These are phyloP conservation scores for Anhinga anhinga DNA, from an alignment of 2,113 vertebrate species.

Conservation along the genomic window DNA sequence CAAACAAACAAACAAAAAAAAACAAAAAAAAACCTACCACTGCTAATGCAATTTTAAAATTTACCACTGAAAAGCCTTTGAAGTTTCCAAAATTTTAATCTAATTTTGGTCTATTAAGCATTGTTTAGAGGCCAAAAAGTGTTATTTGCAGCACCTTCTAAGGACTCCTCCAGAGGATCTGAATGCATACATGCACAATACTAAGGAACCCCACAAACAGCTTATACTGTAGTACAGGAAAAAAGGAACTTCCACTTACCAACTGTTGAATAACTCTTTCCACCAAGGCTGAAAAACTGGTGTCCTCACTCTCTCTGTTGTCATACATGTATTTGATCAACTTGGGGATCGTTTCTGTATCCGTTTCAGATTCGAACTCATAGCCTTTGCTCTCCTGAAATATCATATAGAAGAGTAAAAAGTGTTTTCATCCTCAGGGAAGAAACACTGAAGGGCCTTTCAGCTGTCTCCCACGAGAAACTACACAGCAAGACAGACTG, in stretches of 20 bases:
- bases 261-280: slow-evolving; percentile 92
- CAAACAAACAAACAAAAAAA: not conserved
- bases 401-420: not conserved
- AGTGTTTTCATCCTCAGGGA: not conserved
- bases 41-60: not conserved
- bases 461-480: not conserved
- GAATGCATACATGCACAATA: not conserved
- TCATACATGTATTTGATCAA: slow-evolving; percentile 95
- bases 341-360: slow-evolving; percentile 96
- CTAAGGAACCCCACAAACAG: not conserved
- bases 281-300: slow-evolving; percentile 89
- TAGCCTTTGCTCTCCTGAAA: slow-evolving; percentile 92
- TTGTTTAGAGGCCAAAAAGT: not conserved
- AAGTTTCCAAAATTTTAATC: not conserved
- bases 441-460: not conserved
- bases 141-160: not conserved
- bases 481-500: not conserved
- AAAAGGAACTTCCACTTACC: slow-evolving; percentile 78
- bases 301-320: slow-evolving; percentile 84
- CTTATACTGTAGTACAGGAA: not conserved
- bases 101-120: not conserved
- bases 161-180: not conserved
- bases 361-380: slow-evolving; percentile 95
- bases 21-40: not conserved
- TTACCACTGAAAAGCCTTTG: not conserved